Base-by-base conservation (phyloP, 2,113 vertebrate genomes). In the Cairina moschata region DNA sequence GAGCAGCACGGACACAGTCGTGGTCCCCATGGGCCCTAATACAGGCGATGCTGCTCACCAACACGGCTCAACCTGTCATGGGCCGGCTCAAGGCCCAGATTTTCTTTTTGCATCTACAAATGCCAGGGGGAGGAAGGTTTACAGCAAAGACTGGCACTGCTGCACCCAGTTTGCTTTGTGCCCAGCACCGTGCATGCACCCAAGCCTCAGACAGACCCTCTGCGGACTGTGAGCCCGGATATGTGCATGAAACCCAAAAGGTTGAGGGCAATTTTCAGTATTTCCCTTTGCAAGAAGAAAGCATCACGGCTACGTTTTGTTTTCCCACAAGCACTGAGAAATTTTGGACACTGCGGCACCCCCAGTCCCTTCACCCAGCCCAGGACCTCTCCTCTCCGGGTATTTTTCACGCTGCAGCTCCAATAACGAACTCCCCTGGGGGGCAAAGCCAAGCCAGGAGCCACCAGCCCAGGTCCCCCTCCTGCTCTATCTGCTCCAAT, bases 231-330 rank as follows among this genome's bases (percentile, higher is more conserved):
- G 0, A 32, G 23, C 55, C 40, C 32, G 1, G 2, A 26, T 2
- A 20, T 0, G 3, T 42, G 15, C 26, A 2, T 25, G 34, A 13
- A 42, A 17, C 60, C 36, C 86, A 40, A 17, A 28, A 67, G 52
- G 38, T 20, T 60, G 25, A 42, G 48, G 73, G 40, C 9, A 5
- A 28, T 6, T 16, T 20, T 1, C 34, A 40, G 29, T 3, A 26
- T 50, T 76, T 46, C 2, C 46, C 65, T 48, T 65, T 32, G 36
- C n/a, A 13, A 16, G 55, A 42, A 56, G 62, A 62, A 56, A 52
- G 23, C 36, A 8, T 5, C 7, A 17, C 26, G 1, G 0, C 5
- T 13, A 23, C 2, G 0, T 50, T 62, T 18, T 17, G 2, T 4
- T 42, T 38, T 22, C 83, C 66, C 55, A 20, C 32, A 2, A 44